Evolutionary conservation across 1,140 invertebrate species (phyloP).

Genomic region (Littorina saxatilis): DNA sequence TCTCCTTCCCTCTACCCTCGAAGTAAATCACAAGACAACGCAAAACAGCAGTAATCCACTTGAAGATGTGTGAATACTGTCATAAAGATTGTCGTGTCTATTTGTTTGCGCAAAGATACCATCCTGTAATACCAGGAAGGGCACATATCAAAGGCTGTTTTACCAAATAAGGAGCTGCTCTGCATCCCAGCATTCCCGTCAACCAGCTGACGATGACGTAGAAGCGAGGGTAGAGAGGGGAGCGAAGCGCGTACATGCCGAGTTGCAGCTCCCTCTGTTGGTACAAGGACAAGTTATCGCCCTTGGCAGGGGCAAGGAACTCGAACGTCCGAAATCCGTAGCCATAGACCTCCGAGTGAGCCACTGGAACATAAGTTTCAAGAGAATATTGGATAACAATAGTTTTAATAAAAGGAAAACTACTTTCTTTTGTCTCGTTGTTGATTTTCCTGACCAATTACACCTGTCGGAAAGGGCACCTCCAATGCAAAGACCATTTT

Average conservation of each 20-base stretch:
- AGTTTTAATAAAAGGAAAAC: neutral
- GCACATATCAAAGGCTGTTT: no score
- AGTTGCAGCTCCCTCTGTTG: constrained; percentile 43
- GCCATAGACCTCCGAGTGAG: constrained; percentile 65
- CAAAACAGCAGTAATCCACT: no score
- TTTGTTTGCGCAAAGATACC: no score
- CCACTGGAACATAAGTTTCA: constrained; percentile 57
- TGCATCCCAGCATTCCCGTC: constrained; percentile 18
- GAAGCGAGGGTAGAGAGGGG: constrained; percentile 61
- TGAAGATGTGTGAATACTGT: no score
- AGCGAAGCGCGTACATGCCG: constrained; percentile 67
- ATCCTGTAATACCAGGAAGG: no score
- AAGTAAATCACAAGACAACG: no score
- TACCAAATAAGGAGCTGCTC: constrained; percentile 60
- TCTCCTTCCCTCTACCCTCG: no score
- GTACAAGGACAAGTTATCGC: constrained; percentile 37
- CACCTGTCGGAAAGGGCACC: no score
- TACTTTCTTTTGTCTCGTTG: neutral
- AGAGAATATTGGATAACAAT: neutral
- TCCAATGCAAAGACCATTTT: no score
- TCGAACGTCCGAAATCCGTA: constrained; percentile 70
- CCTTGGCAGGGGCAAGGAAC: constrained; percentile 54
- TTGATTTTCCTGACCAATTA: no score
- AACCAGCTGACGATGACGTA: constrained; percentile 45
- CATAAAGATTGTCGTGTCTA: no score